Percentiles rank a stretch among this genome's conserved stretches.
phyloP scores from a whole-genome alignment of 2,888 invertebrate genomes.

The Thereva unica region DNA sequence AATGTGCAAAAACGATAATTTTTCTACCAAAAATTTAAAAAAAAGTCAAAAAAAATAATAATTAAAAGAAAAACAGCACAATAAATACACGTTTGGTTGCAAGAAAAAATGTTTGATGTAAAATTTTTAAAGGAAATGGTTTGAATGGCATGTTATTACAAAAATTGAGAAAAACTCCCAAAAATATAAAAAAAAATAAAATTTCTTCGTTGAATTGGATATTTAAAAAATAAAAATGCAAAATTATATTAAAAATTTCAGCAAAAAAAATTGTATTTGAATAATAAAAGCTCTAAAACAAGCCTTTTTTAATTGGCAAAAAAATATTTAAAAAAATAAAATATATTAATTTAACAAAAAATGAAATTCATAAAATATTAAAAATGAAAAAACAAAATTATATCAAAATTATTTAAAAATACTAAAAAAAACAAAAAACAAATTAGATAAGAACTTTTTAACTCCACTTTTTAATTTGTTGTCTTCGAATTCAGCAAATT shows the following conservation, averaged over 20 bases:
- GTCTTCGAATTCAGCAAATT: background rate
- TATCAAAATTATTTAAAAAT: slow-evolving; percentile 22
- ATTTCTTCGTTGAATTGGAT: background rate
- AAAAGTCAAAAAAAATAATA: too few species aligned
- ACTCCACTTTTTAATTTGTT: slow-evolving; percentile 12
- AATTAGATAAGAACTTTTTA: slow-evolving; percentile 28
- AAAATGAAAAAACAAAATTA: slow-evolving; percentile 8
- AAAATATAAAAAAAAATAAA: slow-evolving; percentile 1
- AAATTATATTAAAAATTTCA: slow-evolving; percentile 1
- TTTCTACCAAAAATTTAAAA: too few species aligned
- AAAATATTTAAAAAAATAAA: background rate
- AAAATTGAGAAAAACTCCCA: background rate
- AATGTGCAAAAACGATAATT: too few species aligned
- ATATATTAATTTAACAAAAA: slow-evolving; percentile 4
- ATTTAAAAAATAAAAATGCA: slow-evolving; percentile 4
- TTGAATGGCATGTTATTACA: slow-evolving; percentile 16
- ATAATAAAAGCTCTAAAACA: background rate
- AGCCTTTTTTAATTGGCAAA: slow-evolving; percentile 25
- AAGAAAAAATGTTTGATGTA: slow-evolving; percentile 6
- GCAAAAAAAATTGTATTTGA: slow-evolving; percentile 19
- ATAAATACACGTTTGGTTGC: background rate
- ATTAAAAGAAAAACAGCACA: too few species aligned
- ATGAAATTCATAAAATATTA: slow-evolving; percentile 10
- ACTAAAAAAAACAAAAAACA: slow-evolving; percentile 19
- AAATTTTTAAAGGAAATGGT: slow-evolving; percentile 24